phyloP scores from a whole-genome alignment of 92 coral and sea anemone genomes.

The Siderastrea siderea region DNA sequence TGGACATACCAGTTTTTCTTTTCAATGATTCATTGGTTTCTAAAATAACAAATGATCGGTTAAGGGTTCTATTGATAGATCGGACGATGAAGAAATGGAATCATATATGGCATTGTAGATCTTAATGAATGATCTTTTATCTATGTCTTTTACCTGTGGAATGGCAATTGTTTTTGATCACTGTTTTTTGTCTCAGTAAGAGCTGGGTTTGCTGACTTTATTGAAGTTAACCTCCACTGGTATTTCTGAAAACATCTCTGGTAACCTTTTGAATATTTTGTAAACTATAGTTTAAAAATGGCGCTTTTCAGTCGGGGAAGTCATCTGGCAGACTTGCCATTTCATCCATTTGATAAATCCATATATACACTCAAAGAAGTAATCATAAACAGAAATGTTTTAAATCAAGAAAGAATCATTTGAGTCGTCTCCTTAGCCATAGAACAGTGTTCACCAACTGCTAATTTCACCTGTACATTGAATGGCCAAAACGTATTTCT shows the following conservation, averaged over 20 bases:
- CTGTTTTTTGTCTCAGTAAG: background rate
- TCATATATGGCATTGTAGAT: background rate
- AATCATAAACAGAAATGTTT: no score
- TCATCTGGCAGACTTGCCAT: no score
- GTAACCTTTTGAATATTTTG: slow-evolving; percentile 28
- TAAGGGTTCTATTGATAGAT: background rate
- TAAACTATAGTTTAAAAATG: background rate
- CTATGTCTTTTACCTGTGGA: no score
- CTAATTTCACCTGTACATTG: no score
- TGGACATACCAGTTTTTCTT: slow-evolving; percentile 12
- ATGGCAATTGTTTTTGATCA: background rate
- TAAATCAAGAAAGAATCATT: no score
- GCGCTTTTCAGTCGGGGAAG: no score
- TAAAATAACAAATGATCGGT: slow-evolving; percentile 11
- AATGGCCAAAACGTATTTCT: no score
- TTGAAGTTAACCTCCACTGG: background rate
- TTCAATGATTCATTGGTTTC: slow-evolving; percentile 47
- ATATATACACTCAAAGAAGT: no score
- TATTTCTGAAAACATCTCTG: slow-evolving; percentile 7
- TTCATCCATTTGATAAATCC: no score
- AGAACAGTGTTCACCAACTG: no score
- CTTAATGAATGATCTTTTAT: no score
- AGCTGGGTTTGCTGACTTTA: background rate
- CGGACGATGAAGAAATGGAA: background rate
- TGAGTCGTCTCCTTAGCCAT: no score